A percentile compares a stretch with the other conserved stretches of the same genome.
Conservation (phyloP, 2,797 vertebrate genomes). For the Florisuga fusca region DNA sequence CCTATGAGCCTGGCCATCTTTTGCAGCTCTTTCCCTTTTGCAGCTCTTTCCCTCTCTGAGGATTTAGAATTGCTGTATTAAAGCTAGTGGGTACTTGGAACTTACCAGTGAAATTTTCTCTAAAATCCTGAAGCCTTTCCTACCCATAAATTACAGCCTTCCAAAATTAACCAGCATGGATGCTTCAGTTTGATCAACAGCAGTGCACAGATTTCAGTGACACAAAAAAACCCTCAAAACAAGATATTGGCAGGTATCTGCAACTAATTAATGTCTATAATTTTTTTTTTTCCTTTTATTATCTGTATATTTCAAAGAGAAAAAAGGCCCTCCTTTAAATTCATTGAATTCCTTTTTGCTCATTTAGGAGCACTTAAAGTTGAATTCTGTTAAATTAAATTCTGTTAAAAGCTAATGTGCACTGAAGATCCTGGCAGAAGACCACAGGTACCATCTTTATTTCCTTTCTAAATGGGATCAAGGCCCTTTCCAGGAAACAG, state of each 20-base stretch:
- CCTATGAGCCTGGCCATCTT: background rate
- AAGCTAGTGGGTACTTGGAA: background rate
- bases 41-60: background rate
- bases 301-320: background rate
- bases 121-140: background rate
- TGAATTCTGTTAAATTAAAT: background rate
- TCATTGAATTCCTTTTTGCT: background rate
- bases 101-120: background rate
- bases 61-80: background rate
- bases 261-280: background rate
- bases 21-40: background rate
- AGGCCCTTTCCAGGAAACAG: background rate
- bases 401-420: background rate
- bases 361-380: background rate
- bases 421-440: background rate
- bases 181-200: background rate
- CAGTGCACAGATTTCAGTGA: background rate
- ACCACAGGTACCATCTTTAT: background rate
- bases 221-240: background rate
- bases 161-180: background rate
- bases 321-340: background rate
- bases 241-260: background rate
- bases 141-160: background rate
- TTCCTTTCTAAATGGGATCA: background rate
- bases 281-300: background rate